Percentiles rank a stretch among this genome's conserved stretches.
Conservation (phyloP, 2,888 invertebrate species). For the Parelbella ahira region DNA sequence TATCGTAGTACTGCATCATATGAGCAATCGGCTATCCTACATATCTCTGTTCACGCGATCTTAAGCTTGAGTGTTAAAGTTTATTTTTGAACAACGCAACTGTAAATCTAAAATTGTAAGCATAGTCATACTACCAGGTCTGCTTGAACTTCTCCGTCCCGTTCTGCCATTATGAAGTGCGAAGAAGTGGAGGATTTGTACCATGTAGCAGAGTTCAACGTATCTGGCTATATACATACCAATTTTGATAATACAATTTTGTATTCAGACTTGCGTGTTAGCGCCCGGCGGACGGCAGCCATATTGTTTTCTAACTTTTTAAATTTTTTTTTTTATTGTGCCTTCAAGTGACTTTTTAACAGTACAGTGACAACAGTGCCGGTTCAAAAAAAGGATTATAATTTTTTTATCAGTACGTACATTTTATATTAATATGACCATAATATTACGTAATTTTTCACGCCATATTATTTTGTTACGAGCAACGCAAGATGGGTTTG, state of each 20-base stretch:
- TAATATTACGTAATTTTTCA: no score
- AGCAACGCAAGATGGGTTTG: no score
- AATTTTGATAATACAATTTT: slow-evolving; percentile 68
- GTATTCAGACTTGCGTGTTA: slow-evolving; percentile 57
- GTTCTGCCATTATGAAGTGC: slow-evolving; percentile 27
- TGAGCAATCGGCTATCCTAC: slow-evolving; percentile 52
- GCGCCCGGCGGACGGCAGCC: slow-evolving; percentile 44
- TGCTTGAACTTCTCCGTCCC: slow-evolving; percentile 40
- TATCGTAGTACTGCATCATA: slow-evolving; percentile 66
- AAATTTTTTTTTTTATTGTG: slow-evolving; percentile 29
- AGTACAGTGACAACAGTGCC: no score
- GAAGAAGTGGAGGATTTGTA: slow-evolving; percentile 8
- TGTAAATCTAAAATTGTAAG: background rate
- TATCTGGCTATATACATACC: slow-evolving; percentile 46
- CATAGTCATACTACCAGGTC: slow-evolving; percentile 32
- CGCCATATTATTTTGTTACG: no score
- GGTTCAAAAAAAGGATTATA: no score
- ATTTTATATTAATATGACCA: no score
- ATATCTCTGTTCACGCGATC: slow-evolving; percentile 25
- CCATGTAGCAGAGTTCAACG: slow-evolving; percentile 28
- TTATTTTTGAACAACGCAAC: slow-evolving; percentile 20
- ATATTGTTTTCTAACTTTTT: slow-evolving; percentile 45
- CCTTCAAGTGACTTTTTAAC: slow-evolving; percentile 8
- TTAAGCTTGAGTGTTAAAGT: slow-evolving; percentile 30
- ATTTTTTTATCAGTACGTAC: no score